These are phyloP conservation scores for Lordiphosa fenestrarum DNA, from an alignment of 2,888 invertebrate species.

Conservation along the genomic window DNA sequence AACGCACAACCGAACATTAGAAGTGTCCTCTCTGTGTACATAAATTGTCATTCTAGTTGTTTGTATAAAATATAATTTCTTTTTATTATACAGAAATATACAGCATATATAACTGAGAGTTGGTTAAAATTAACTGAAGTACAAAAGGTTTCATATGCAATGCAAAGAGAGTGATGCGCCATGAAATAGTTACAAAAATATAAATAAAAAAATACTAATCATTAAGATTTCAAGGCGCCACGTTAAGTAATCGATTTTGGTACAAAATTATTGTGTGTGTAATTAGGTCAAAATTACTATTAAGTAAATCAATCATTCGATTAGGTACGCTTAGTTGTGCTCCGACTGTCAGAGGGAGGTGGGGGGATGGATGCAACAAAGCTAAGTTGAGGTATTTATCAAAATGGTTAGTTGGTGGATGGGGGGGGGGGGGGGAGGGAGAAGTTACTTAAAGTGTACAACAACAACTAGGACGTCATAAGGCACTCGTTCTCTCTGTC, in stretches of 20 bases:
- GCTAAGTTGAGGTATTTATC: constrained; percentile 32
- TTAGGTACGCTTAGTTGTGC: constrained; percentile 34
- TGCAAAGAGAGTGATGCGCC: constrained; percentile 14
- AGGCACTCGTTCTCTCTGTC: constrained; percentile 50
- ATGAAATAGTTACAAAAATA: not conserved
- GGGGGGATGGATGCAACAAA: constrained; percentile 20
- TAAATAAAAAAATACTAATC: not conserved
- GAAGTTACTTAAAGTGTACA: constrained; percentile 13
- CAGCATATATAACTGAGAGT: constrained; percentile 35
- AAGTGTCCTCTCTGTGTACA: constrained; percentile 15
- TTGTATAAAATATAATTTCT: constrained; percentile 52
- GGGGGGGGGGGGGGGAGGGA: constrained; percentile 13
- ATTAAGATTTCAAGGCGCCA: no score
- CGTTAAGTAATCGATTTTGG: no score
- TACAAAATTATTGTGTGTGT: not conserved
- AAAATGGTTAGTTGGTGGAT: constrained; percentile 13
- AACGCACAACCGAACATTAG: constrained; percentile 22
- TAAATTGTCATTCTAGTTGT: constrained; percentile 26
- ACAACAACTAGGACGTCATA: constrained; percentile 44
- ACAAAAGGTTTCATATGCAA: constrained; percentile 6
- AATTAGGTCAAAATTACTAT: no score
- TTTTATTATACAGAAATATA: constrained; percentile 51
- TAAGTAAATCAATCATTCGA: no score
- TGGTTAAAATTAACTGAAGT: constrained; percentile 31
- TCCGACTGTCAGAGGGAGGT: constrained; percentile 12